Base-by-base conservation (phyloP, 64 coral and sea anemone genomes). In the Dendrophyllia cribrosa region DNA sequence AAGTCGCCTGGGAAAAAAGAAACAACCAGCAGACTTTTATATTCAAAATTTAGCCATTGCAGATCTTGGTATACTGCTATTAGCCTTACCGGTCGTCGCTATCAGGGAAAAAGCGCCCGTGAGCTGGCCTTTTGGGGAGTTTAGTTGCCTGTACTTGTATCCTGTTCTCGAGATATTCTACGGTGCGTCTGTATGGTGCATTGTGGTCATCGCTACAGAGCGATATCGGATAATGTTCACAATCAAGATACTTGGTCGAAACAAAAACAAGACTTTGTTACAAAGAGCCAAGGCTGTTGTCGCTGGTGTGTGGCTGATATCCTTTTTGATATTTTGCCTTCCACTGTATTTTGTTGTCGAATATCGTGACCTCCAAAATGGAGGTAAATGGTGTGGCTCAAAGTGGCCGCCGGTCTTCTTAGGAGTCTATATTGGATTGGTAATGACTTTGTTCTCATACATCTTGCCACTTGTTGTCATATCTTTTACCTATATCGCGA, bases 121-220 rank as follows among this genome's bases (percentile, higher is more conserved):
- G 20, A 46, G 25, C 50, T 92, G 90, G 90, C 90, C 90, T 34
- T 77, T 92, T 24, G 90, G 90, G 7, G 59, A 34, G 16, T 86
- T 86, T 55, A 73, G 44, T 52, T 92, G 90, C 46, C 71, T 86
- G 7, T 92, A 76, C 21, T 10, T 92, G 24, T 92, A 86, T 66
- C 90, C 90, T 0, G 25, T 86, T n/a, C 74, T 81, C 11, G 90
- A 92, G 4, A 78, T 86, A 6, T 78, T 86, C 45, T 83, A 86
- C 46, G 90, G 90, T 19, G 90, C 90, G 0, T 92, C 90, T 1
- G 76, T 92, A 17, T 92, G 90, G 90, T 92, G 70, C 8, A 92
- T 86, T 22, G 72, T 59, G 2, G 82, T 74, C 0, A 86, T 92
- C 43, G 90, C 90, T 17, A 46, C 77, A 14, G 66, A 92, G 14